These are phyloP conservation scores for Leptinotarsa texana DNA, from an alignment of 1,140 invertebrate species.

Conservation along the genomic window DNA sequence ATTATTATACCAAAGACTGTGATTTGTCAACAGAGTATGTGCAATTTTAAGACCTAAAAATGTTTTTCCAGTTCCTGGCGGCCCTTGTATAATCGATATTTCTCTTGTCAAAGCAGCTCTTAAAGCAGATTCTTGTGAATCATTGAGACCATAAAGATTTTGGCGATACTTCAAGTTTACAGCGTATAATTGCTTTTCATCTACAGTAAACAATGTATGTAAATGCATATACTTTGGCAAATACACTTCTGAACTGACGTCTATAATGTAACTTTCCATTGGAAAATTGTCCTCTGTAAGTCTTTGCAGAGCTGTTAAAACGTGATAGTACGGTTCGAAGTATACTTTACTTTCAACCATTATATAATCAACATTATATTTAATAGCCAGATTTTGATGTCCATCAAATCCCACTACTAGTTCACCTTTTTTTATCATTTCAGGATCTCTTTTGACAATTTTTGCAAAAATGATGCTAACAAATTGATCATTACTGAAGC, in stretches of 20 bases:
- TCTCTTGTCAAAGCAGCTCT: slow-evolving; percentile 65
- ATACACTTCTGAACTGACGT: slow-evolving; percentile 51
- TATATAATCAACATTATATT: slow-evolving; percentile 51
- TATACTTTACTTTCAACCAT: slow-evolving; percentile 72
- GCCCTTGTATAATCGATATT: slow-evolving; percentile 77
- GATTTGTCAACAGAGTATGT: slow-evolving; percentile 63
- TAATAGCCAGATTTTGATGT: slow-evolving; percentile 39
- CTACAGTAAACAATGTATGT: slow-evolving; percentile 25
- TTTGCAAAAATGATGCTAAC: slow-evolving; percentile 68
- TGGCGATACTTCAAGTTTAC: slow-evolving; percentile 38
- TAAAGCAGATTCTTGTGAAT: slow-evolving; percentile 64
- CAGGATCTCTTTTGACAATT: slow-evolving; percentile 63
- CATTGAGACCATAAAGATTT: slow-evolving; percentile 56
- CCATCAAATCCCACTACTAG: slow-evolving; percentile 57
- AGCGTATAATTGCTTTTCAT: slow-evolving; percentile 21
- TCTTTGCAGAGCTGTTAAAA: slow-evolving; percentile 64
- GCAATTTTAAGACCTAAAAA: slow-evolving; percentile 70
- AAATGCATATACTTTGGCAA: slow-evolving; percentile 40
- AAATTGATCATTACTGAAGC: too few species aligned
- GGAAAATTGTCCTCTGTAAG: slow-evolving; percentile 61
- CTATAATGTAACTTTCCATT: slow-evolving; percentile 63
- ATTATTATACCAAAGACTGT: slow-evolving; percentile 38
- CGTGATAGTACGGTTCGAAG: slow-evolving; percentile 70
- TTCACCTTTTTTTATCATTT: slow-evolving; percentile 57
- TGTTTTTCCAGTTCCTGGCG: slow-evolving; percentile 82